A percentile compares a stretch with the other conserved stretches of the same genome.
phyloP scores from a whole-genome alignment of 2,888 invertebrate genomes.

The Adineta ricciae region DNA sequence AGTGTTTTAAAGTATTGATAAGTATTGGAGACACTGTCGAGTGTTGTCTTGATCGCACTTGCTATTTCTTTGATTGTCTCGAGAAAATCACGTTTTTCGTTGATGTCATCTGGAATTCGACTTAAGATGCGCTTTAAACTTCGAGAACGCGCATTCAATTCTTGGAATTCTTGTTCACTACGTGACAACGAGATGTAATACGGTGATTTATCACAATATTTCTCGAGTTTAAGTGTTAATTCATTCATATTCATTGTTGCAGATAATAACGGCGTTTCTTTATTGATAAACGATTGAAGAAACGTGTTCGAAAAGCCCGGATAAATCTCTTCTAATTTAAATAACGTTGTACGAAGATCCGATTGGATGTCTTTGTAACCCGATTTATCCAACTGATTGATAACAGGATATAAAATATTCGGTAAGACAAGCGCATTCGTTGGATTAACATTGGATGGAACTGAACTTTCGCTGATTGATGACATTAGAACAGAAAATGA shows the following conservation, averaged over 20 bases:
- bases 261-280: neutral
- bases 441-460: neutral
- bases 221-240: slow-evolving; percentile 28
- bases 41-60: slow-evolving; percentile 32
- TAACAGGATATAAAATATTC: slow-evolving; percentile 25
- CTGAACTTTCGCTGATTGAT: neutral
- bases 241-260: slow-evolving; percentile 32
- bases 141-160: slow-evolving; percentile 81
- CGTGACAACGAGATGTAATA: neutral
- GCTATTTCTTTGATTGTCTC: slow-evolving; percentile 67
- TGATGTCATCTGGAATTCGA: slow-evolving; percentile 96
- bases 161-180: slow-evolving; percentile 73
- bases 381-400: slow-evolving; percentile 15
- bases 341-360: slow-evolving; percentile 11
- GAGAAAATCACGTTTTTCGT: slow-evolving; percentile 90
- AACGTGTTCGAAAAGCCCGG: slow-evolving; percentile 29
- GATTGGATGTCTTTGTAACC: slow-evolving; percentile 13
- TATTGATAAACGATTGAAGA: slow-evolving; percentile 18
- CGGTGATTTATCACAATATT: slow-evolving; percentile 25
- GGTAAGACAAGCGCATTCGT: slow-evolving; percentile 27
- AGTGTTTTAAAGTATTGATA: slow-evolving; percentile 25
- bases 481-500: neutral
- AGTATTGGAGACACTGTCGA: slow-evolving; percentile 30
- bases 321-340: slow-evolving; percentile 22
- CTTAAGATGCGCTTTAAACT: slow-evolving; percentile 87